Conservation (phyloP, 2,888 invertebrate species). For the Patella ulyssiponensis region DNA sequence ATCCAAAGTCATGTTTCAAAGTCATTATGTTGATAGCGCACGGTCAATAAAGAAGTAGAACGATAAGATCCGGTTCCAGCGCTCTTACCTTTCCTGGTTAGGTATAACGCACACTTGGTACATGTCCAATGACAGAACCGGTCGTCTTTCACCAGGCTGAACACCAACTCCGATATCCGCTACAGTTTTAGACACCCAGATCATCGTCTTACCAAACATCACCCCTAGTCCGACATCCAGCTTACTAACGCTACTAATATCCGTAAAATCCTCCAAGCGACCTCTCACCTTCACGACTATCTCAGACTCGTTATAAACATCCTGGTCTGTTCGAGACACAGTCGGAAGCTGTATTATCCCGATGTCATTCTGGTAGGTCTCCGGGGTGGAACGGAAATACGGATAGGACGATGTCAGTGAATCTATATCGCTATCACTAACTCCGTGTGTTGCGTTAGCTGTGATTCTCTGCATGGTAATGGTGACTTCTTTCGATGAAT, state of each 20-base stretch:
- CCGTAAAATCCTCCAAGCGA: conserved; percentile 21
- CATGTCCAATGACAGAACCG: conserved; percentile 4
- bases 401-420: neutral
- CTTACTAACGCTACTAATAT: conserved; percentile 15
- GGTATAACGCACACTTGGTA: neutral
- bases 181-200: conserved; percentile 15
- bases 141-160: conserved; percentile 1
- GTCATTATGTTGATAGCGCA: no score
- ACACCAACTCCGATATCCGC: conserved; percentile 4
- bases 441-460: conserved; percentile 14
- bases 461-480: neutral
- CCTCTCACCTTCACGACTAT: neutral
- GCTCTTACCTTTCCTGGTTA: conserved; percentile 16
- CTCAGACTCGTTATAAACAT: neutral
- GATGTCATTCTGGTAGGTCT: conserved; percentile 18
- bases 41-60: neutral
- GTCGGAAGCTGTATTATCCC: conserved; percentile 11
- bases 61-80: neutral
- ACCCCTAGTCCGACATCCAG: conserved; percentile 24
- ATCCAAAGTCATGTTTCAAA: no score
- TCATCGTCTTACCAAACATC: conserved; percentile 20
- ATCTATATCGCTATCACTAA: neutral
- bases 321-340: neutral
- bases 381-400: conserved; percentile 6
- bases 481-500: conserved; percentile 16